Base-by-base conservation (phyloP, 1,140 invertebrate species). In the Megathymus violae region DNA sequence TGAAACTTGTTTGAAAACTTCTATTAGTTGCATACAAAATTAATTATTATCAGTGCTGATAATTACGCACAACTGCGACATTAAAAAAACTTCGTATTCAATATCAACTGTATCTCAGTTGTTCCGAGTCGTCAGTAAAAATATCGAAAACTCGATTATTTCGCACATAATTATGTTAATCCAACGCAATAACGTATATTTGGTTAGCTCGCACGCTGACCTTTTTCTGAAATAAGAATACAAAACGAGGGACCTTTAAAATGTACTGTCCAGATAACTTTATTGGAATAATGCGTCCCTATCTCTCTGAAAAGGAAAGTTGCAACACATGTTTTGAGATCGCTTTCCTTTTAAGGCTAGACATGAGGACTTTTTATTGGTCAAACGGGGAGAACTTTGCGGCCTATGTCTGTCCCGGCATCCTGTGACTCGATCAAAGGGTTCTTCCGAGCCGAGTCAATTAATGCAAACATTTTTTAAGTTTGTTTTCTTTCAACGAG, bases 281-380 rank as follows among this genome's bases (percentile, higher is more conserved):
- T 87, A 85, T 87, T 75, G 76, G 75, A 80, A 82, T 81, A 79
- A 81, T 80, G 74, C 73, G 67, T 74, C 73, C 71, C 69, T 69
- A 77, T 81, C 81, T 80, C 80, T 85, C 85, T 84, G 80, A 88
- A 84, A 80, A 80, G 78, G 82, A 88, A 81, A 88, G 82, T 81
- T 87, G 79, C 81, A 78, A 74, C 73, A 78, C 72, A 75, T 85
- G 80, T 80, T 87, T 83, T 66, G 76, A 73, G 69, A 80, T 77
- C 70, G 76, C 60, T 67, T 79, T 71, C 82, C 80, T 82, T 86
- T 84, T 82, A 82, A 78, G 83, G 82, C 48, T 62, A 60, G 60
- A n/a, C 50, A 61, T 65, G 59, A 61, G 54, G 67, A 66, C 74
- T 85, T 81, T 58, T 88, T 85, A 85, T 82, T 81, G 77, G 71